Evolutionary conservation across 2,888 invertebrate species (phyloP).

Genomic region (Listrodromus nycthemerus): DNA sequence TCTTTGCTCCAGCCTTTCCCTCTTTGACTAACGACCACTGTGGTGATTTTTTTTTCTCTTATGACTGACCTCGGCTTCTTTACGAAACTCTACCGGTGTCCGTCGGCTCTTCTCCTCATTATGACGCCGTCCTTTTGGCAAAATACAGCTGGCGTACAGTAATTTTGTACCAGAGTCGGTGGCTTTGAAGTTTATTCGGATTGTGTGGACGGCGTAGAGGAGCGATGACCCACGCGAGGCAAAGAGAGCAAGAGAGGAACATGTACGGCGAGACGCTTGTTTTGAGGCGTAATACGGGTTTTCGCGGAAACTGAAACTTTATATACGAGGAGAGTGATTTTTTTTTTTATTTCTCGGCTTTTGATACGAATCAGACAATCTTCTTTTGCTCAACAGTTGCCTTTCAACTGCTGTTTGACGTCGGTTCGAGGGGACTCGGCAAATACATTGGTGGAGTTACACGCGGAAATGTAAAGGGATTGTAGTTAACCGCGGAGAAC

Average conservation of each 20-base stretch:
- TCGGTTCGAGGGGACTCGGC: too few species aligned
- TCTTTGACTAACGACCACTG: slow-evolving; percentile 52
- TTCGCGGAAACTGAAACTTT: not conserved
- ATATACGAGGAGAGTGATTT: not conserved
- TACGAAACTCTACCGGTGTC: slow-evolving; percentile 40
- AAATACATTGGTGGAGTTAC: too few species aligned
- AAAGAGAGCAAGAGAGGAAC: not conserved
- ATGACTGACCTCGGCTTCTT: slow-evolving; percentile 33
- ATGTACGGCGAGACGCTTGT: not conserved
- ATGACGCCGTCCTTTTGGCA: slow-evolving; percentile 41
- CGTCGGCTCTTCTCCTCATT: slow-evolving; percentile 43
- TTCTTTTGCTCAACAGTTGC: too few species aligned
- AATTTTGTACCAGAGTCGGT: slow-evolving; percentile 23
- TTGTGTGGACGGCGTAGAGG: slow-evolving; percentile 23
- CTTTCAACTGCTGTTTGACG: too few species aligned
- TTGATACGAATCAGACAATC: too few species aligned
- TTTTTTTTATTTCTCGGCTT: too few species aligned
- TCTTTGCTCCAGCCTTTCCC: slow-evolving; percentile 28
- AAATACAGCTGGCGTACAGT: not conserved
- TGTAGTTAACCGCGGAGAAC: too few species aligned
- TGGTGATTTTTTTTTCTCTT: slow-evolving; percentile 41
- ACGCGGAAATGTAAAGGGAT: too few species aligned
- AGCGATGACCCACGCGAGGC: not conserved
- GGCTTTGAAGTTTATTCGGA: slow-evolving; percentile 70
- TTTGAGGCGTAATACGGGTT: not conserved